phyloP scores from a whole-genome alignment of 2,888 invertebrate species.

The Amphipyra berbera region DNA sequence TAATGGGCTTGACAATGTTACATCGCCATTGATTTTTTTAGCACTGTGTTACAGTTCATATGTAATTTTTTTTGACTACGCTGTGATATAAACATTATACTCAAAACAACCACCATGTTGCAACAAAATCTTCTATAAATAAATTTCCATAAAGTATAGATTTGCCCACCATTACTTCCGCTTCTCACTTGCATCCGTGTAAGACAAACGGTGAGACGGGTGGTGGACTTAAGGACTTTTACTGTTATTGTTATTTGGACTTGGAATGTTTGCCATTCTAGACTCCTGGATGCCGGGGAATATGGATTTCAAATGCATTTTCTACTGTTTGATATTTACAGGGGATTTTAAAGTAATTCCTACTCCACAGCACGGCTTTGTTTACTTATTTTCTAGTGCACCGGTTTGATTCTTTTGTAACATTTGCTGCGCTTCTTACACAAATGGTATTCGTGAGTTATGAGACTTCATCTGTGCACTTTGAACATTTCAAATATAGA shows the following conservation, averaged over 20 bases:
- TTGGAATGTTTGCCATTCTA: constrained; percentile 60
- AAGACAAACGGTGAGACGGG: constrained; percentile 56
- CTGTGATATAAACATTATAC: too few relatives aligned
- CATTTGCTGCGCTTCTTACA: constrained; percentile 19
- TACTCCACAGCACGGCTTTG: constrained; percentile 19
- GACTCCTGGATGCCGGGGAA: constrained; percentile 53
- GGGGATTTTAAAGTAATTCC: constrained; percentile 53
- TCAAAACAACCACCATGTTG: too few relatives aligned
- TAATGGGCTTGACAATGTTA: too few relatives aligned
- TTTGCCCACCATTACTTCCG: background rate
- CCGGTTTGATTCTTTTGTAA: constrained; percentile 32
- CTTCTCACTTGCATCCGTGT: constrained; percentile 41
- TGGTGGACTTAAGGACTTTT: constrained; percentile 65
- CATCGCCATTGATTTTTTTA: too few relatives aligned
- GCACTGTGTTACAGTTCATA: too few relatives aligned
- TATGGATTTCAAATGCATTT: constrained; percentile 65
- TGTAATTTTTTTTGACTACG: too few relatives aligned
- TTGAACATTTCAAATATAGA: constrained; percentile 22
- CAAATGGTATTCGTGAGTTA: constrained; percentile 33
- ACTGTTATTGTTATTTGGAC: constrained; percentile 70
- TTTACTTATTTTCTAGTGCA: constrained; percentile 19
- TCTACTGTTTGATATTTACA: constrained; percentile 54
- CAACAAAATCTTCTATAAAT: too few relatives aligned
- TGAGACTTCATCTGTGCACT: constrained; percentile 15
- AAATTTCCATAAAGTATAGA: background rate